Conservation (phyloP, 2,113 vertebrate genomes). For the Gymnarchus niloticus region DNA sequence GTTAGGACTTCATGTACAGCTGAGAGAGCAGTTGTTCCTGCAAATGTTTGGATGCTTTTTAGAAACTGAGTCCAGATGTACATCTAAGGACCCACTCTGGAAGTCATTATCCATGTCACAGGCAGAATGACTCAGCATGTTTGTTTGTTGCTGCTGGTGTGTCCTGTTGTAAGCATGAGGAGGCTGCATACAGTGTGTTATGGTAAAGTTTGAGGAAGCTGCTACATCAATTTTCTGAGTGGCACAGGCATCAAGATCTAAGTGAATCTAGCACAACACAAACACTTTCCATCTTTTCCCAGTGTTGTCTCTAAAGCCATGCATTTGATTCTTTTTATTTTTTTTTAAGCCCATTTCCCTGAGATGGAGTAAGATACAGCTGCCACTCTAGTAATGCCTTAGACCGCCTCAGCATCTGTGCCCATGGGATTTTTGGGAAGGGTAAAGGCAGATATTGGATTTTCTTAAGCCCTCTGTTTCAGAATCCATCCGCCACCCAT, state of each 20-base stretch:
- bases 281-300: background rate
- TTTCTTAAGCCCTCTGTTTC: constrained; percentile 27
- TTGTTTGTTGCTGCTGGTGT: background rate
- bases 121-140: background rate
- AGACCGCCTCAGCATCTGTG: background rate
- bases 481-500: constrained; percentile 40
- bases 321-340: background rate
- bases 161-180: background rate
- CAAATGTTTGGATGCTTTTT: background rate
- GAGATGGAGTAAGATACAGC: background rate
- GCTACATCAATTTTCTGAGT: background rate
- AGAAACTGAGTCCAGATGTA: background rate
- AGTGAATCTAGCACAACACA: background rate
- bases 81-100: background rate
- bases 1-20: background rate
- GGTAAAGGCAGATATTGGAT: constrained; percentile 20
- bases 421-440: background rate
- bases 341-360: background rate
- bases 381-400: background rate
- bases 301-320: background rate
- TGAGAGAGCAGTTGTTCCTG: background rate
- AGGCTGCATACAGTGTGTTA: background rate
- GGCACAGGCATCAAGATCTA: background rate
- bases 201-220: background rate
- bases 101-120: background rate